A percentile compares a stretch with the other conserved stretches of the same genome.
Evolutionary conservation across 2,888 invertebrate genomes (phyloP).

Genomic region (Pilophorus perplexus): DNA sequence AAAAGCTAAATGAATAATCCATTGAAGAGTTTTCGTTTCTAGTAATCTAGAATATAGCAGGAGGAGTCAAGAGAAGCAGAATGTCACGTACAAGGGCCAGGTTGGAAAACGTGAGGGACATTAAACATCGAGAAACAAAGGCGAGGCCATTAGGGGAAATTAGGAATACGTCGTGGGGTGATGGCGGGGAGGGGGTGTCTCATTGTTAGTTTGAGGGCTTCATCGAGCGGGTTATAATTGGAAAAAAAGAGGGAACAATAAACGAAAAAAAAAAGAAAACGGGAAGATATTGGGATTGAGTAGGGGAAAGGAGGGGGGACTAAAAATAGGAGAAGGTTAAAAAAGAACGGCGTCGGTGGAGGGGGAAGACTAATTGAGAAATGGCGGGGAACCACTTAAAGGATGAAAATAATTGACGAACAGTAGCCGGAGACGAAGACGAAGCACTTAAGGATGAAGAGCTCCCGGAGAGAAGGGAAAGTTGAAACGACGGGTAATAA

Average conservation of each 20-base stretch:
- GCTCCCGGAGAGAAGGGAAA: background rate
- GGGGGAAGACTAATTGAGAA: background rate
- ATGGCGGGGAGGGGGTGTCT: background rate
- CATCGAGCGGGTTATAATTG: constrained; percentile 4
- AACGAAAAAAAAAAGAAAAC: background rate
- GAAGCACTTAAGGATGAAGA: constrained; percentile 10
- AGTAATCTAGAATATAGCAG: too few relatives aligned
- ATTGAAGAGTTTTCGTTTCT: too few relatives aligned
- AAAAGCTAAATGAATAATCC: too few relatives aligned
- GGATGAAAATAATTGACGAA: constrained; percentile 30
- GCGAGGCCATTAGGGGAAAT: background rate
- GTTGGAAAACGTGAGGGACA: too few relatives aligned
- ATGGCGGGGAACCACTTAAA: constrained; percentile 5
- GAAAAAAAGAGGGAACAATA: background rate
- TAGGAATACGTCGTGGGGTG: background rate
- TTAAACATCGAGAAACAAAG: background rate
- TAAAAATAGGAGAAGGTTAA: background rate
- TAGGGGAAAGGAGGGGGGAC: background rate
- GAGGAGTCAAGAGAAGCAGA: too few relatives aligned
- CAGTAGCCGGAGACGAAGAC: constrained; percentile 20
- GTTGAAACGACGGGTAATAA: constrained; percentile 27
- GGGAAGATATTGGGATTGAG: background rate
- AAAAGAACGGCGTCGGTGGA: too few relatives aligned
- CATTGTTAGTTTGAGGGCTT: background rate
- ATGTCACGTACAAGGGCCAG: too few relatives aligned